phyloP scores from a whole-genome alignment of 1,140 invertebrate genomes.

The Bombus fervidus region DNA sequence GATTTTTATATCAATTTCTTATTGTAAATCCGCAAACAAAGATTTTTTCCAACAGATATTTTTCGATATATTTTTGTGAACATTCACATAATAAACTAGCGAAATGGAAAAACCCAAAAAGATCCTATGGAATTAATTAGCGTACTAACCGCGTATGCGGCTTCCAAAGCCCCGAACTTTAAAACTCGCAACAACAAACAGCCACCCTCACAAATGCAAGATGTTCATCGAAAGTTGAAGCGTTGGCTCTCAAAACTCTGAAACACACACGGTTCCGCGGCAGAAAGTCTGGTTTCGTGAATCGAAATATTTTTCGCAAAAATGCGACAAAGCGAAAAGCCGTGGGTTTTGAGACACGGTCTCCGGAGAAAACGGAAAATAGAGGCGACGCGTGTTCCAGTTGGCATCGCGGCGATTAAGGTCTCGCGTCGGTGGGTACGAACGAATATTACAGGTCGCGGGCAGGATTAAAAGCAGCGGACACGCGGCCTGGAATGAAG shows the following conservation, averaged over 20 bases:
- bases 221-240: background rate
- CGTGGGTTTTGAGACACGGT: background rate
- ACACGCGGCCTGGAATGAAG: constrained; percentile 51
- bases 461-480: constrained; percentile 47
- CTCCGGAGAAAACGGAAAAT: background rate
- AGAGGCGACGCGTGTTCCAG: constrained; percentile 13
- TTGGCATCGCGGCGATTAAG: constrained; percentile 35
- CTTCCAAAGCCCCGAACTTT: background rate
- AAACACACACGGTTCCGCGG: background rate
- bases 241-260: background rate
- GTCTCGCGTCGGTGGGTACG: constrained; percentile 15
- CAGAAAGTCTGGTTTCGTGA: background rate
- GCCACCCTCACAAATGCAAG: background rate
- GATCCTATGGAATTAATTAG: background rate
- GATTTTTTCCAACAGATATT: background rate
- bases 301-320: background rate
- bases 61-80: background rate
- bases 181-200: background rate
- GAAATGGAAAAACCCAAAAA: background rate
- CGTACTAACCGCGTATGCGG: background rate
- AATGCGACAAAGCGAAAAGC: constrained; percentile 12
- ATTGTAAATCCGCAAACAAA: too few relatives aligned
- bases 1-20: too few relatives aligned
- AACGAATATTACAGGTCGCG: constrained; percentile 28
- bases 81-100: background rate